phyloP scores from a whole-genome alignment of 2,888 invertebrate species.

The Villa cingulata region DNA sequence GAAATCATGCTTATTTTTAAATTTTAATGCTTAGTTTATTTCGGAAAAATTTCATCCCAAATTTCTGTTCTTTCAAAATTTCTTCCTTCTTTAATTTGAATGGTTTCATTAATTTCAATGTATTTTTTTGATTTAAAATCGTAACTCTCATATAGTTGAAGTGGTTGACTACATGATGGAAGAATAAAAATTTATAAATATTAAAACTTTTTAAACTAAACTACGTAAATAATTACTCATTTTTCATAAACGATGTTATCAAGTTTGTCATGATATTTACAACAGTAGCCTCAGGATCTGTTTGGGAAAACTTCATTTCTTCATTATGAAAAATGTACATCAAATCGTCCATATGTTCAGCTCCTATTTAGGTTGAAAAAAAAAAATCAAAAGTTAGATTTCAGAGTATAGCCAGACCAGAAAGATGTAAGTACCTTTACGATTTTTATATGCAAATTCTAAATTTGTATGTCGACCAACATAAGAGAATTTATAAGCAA shows the following conservation, averaged over 20 bases:
- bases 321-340: conserved; percentile 37
- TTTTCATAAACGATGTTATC: conserved; percentile 37
- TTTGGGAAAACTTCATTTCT: conserved; percentile 29
- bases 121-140: neutral
- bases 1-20: too few relatives aligned
- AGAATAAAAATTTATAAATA: neutral
- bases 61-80: neutral
- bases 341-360: conserved; percentile 40
- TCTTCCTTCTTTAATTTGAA: neutral
- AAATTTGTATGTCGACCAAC: conserved; percentile 36
- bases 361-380: conserved; percentile 26
- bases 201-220: neutral
- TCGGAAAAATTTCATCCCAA: neutral
- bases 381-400: neutral
- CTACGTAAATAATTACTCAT: conserved; percentile 24
- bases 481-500: conserved; percentile 39
- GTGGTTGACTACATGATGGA: neutral
- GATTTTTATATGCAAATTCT: too few relatives aligned
- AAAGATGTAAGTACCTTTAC: too few relatives aligned
- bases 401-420: too few relatives aligned
- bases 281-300: conserved; percentile 32
- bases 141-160: neutral
- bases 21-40: too few relatives aligned
- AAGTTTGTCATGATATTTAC: conserved; percentile 35
- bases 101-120: neutral